Conservation (phyloP, 2,113 vertebrate genomes). For the Amazona guildingii region DNA sequence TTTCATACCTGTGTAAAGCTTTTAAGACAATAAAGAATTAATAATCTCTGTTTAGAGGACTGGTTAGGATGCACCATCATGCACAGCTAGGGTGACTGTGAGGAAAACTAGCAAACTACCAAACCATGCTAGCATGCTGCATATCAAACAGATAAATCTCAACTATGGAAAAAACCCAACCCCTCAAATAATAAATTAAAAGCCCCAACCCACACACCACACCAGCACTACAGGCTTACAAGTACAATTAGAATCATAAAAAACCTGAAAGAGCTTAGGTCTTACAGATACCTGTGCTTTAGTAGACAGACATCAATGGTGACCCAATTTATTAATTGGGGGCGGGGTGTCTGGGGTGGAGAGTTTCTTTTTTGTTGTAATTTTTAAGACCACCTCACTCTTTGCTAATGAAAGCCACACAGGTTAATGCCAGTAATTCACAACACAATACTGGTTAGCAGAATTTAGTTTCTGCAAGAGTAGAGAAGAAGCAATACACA, state of each 20-base stretch:
- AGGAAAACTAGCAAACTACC: background rate
- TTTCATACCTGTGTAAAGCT: background rate
- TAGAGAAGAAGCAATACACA: constrained; percentile 5
- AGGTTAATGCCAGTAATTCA: constrained; percentile 3
- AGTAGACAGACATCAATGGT: background rate
- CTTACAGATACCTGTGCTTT: background rate
- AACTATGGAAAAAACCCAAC: background rate
- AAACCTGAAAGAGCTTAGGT: background rate
- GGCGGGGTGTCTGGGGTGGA: background rate
- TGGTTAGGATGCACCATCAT: background rate
- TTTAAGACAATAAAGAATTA: background rate
- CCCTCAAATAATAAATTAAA: background rate
- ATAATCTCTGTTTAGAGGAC: background rate
- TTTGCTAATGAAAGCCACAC: background rate
- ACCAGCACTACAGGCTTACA: background rate
- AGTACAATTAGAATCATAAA: background rate
- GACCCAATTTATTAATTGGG: background rate
- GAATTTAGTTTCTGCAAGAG: constrained; percentile 29
- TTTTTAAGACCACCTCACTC: background rate
- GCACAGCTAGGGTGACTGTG: background rate
- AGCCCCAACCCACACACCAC: background rate
- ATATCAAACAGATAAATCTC: background rate
- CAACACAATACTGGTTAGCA: constrained; percentile 54
- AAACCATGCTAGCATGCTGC: constrained; percentile 42
- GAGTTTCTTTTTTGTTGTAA: background rate